phyloP scores from a whole-genome alignment of 1,140 invertebrate species.

The Prorops nasuta region DNA sequence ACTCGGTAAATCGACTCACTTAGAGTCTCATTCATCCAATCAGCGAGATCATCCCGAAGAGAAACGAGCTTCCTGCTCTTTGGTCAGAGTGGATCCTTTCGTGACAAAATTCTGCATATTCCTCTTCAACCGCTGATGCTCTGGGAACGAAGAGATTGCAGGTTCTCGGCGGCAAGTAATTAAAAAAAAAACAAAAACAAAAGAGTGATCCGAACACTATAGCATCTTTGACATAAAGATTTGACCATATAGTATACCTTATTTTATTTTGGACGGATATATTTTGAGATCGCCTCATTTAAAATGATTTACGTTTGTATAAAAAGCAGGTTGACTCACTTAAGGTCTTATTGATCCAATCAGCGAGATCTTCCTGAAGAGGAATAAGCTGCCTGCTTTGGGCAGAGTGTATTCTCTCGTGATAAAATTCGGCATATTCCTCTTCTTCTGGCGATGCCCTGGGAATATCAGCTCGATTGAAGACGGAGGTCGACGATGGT shows the following conservation, averaged over 20 bases:
- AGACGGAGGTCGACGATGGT: conserved; percentile 60
- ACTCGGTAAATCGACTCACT: too few relatives aligned
- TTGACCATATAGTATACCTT: too few relatives aligned
- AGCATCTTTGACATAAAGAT: too few relatives aligned
- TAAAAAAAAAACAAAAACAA: too few relatives aligned
- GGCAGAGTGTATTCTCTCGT: conserved; percentile 71
- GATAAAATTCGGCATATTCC: conserved; percentile 71
- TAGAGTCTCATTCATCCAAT: conserved; percentile 83
- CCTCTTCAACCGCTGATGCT: conserved; percentile 66
- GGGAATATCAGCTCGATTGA: conserved; percentile 60
- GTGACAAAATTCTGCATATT: conserved; percentile 71
- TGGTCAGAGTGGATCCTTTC: conserved; percentile 75
- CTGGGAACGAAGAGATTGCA: too few relatives aligned
- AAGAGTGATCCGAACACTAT: too few relatives aligned
- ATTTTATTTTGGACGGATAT: too few relatives aligned
- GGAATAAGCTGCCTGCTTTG: conserved; percentile 78
- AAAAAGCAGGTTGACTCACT: too few relatives aligned
- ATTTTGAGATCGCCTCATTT: too few relatives aligned
- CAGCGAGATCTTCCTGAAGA: conserved; percentile 80
- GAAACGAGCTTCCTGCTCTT: conserved; percentile 75
- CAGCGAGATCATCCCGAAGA: conserved; percentile 80
- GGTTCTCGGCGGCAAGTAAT: too few relatives aligned
- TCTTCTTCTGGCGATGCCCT: conserved; percentile 64
- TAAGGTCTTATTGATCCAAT: conserved; percentile 83
- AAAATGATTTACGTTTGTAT: too few relatives aligned